Evolutionary conservation across 2,113 vertebrate genomes (phyloP).

Genomic region (Megaleporinus macrocephalus): DNA sequence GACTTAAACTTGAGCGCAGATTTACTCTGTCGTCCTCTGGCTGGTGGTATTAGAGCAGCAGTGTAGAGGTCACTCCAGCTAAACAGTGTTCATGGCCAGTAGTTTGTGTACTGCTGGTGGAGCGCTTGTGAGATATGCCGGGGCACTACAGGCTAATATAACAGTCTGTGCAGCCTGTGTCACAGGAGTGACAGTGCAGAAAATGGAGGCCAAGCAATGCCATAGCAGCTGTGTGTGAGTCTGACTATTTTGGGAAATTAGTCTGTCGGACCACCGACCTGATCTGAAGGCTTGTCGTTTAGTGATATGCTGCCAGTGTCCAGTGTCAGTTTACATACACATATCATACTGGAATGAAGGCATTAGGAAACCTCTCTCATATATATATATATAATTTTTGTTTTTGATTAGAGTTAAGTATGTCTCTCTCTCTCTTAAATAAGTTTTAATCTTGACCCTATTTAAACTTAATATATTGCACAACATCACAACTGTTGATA

Average conservation of each 20-base stretch:
- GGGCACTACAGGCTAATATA: background rate
- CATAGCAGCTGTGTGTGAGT: constrained; percentile 66
- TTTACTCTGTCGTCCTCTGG: background rate
- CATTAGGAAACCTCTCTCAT: background rate
- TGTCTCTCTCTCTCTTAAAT: too few species aligned
- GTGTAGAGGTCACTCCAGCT: background rate
- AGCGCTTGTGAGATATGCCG: background rate
- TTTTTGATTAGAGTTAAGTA: too few species aligned
- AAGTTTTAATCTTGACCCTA: too few species aligned
- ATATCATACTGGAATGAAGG: background rate
- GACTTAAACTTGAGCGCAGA: background rate
- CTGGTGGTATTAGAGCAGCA: background rate
- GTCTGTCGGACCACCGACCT: constrained; percentile 32
- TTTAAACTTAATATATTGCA: too few species aligned
- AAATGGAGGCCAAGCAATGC: constrained; percentile 56
- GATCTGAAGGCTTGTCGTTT: background rate
- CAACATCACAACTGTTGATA: too few species aligned
- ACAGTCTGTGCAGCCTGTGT: constrained; percentile 14
- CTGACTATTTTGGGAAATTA: constrained; percentile 73
- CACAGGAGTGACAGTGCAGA: constrained; percentile 58
- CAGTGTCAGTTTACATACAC: constrained; percentile 15
- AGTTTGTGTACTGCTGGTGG: background rate
- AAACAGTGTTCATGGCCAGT: background rate
- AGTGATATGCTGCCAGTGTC: constrained; percentile 6
- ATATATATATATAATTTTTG: too few species aligned